phyloP scores from a whole-genome alignment of 2,797 vertebrate species.

The Parotocinclus haroldoi region DNA sequence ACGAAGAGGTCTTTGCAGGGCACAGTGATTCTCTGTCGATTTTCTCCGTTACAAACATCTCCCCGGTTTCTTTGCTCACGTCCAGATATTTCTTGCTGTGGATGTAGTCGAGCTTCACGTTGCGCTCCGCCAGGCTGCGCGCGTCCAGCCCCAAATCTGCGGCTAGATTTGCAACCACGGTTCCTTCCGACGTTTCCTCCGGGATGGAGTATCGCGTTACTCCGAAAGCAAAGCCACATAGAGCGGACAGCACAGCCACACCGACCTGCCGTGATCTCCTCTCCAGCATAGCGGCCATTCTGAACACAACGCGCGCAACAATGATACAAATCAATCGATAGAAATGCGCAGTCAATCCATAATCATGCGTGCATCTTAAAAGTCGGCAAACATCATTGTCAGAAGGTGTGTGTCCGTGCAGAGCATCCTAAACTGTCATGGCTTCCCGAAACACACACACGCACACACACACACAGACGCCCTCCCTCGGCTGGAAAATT shows the following conservation, averaged over 20 bases:
- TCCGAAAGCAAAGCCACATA: constrained; percentile 64
- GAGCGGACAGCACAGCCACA: constrained; percentile 51
- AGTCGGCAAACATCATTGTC: not conserved
- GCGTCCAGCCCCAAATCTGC: constrained; percentile 73
- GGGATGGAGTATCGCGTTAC: constrained; percentile 78
- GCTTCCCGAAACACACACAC: constrained; percentile 24
- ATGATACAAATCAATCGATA: not conserved
- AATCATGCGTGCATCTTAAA: not conserved
- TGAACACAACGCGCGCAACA: not conserved
- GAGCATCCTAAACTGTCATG: constrained; percentile 39
- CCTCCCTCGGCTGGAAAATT: not conserved
- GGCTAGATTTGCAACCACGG: constrained; percentile 76
- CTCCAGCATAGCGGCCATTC: constrained; percentile 29
- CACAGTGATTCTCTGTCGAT: constrained; percentile 75
- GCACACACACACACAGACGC: not conserved
- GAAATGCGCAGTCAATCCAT: not conserved
- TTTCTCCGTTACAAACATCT: constrained; percentile 70
- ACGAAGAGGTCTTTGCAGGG: constrained; percentile 65
- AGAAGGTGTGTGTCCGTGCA: constrained; percentile 10
- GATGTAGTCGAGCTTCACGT: constrained; percentile 73
- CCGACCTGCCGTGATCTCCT: constrained; percentile 29
- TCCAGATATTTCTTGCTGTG: constrained; percentile 74
- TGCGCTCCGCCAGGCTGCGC: constrained; percentile 64
- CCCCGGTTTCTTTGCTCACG: constrained; percentile 74
- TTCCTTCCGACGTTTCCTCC: constrained; percentile 77